Percentiles rank a stretch among this genome's conserved stretches.
Conservation (phyloP, 2,888 invertebrate genomes). For the Sarcophaga rosellei region DNA sequence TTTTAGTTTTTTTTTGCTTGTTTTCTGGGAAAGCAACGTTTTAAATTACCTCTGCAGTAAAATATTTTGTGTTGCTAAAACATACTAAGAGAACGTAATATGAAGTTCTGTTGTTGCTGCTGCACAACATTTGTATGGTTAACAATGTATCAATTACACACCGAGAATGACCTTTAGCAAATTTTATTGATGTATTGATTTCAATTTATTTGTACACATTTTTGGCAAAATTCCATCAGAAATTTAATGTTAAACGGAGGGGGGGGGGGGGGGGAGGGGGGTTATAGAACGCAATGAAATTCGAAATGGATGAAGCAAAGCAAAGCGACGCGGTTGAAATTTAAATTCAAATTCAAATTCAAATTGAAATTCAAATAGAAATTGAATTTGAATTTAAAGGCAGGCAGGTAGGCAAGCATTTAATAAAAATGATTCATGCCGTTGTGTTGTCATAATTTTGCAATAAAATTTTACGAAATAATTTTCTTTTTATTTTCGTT, state of each 20-base stretch:
- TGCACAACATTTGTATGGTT: neutral
- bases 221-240: constrained; percentile 38
- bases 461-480: neutral
- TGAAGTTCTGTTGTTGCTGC: too few species aligned
- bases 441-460: neutral
- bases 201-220: constrained; percentile 16
- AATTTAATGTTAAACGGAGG: too few species aligned
- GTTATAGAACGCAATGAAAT: neutral
- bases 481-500: neutral
- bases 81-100: too few species aligned
- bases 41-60: too few species aligned
- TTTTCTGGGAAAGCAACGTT: too few species aligned
- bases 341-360: too few species aligned
- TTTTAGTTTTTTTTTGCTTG: too few species aligned
- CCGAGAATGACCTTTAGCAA: constrained; percentile 14
- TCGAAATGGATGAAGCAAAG: neutral
- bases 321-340: neutral
- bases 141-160: constrained; percentile 36
- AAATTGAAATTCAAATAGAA: too few species aligned
- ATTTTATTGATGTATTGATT: constrained; percentile 19
- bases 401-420: neutral
- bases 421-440: neutral
- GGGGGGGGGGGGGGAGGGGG: too few species aligned
- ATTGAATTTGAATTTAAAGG: neutral
- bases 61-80: too few species aligned